Percentiles rank a stretch among this genome's conserved stretches.
Conservation (phyloP, 2,113 vertebrate species). For the Lasiurus borealis region DNA sequence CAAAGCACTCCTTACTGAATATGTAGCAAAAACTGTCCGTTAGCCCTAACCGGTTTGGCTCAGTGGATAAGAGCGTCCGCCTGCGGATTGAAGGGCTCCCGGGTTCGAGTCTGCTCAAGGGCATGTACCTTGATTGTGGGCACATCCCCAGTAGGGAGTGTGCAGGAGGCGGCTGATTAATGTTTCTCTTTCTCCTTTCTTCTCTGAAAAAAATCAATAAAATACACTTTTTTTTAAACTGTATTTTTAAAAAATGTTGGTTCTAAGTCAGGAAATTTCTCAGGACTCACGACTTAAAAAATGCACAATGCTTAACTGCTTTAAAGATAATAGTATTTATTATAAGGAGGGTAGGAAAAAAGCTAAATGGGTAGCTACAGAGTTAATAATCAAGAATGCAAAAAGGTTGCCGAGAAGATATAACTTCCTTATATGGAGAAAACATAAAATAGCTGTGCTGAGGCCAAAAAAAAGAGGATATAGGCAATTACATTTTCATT, state of each 20-base stretch:
- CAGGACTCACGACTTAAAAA: background rate
- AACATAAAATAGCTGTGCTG: background rate
- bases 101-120: too few species aligned
- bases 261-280: background rate
- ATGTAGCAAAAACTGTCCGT: background rate
- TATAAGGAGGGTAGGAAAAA: background rate
- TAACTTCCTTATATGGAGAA: background rate
- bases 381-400: background rate
- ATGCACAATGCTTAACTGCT: background rate
- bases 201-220: too few species aligned
- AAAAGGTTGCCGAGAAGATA: constrained; percentile 33
- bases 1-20: background rate
- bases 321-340: constrained; percentile 55
- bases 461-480: background rate
- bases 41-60: too few species aligned
- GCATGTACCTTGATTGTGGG: too few species aligned
- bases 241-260: background rate
- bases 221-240: too few species aligned
- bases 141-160: too few species aligned
- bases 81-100: too few species aligned
- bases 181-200: too few species aligned
- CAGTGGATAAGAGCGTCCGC: too few species aligned
- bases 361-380: background rate
- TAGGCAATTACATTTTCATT: background rate
- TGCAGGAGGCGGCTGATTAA: too few species aligned